Base-by-base conservation (phyloP, 2,113 vertebrate genomes). In the Craseonycteris thonglongyai region DNA sequence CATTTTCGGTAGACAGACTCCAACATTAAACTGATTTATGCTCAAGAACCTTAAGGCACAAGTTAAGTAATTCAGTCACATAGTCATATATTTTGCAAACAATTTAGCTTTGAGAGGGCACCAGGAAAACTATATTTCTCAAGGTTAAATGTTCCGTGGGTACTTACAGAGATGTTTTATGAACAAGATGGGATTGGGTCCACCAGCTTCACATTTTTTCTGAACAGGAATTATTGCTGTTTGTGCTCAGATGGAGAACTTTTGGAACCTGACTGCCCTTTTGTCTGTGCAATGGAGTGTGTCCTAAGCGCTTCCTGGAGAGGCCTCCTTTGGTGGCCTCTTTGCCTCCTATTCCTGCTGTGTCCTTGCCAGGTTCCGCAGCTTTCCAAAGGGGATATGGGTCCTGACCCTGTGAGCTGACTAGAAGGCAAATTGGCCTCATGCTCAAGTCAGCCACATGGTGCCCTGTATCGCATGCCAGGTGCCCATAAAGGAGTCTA, bases 11-110 rank as follows among this genome's bases (percentile, higher is more conserved):
- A 96, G 97, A 93, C 78, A 91, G 69, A 68, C 90, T 91, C 92
- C 83, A 87, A 89, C 59, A 93, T 95, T 96, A 97, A 96, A 90
- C 83, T 94, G 94, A 96, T 90, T 95, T 91, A 96, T 65, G 69
- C 51, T 88, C 94, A 72, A 94, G 91, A 97, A 93, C 69, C 75
- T 79, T 72, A 91, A 75, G 83, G 80, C 94, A 84, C 58, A 93
- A 95, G 93, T 95, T 93, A 96, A 96, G 93, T 95, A 95, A 95
- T 97, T 96, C 75, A 94, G 93, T 93, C 92, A 87, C 83, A 80
- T 14, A 83, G 93, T 75, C 80, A 40, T 95, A 91, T 79, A 97
- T 97, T 97, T 87, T 94, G 71, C 92, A 91, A 96, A 96, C 69
- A 96, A 93, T 96, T 96, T 93, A 90, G 92, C 68, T 96, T 86